Conservation (phyloP, 1,140 invertebrate species). For the Drosophila pseudoobscura region DNA sequence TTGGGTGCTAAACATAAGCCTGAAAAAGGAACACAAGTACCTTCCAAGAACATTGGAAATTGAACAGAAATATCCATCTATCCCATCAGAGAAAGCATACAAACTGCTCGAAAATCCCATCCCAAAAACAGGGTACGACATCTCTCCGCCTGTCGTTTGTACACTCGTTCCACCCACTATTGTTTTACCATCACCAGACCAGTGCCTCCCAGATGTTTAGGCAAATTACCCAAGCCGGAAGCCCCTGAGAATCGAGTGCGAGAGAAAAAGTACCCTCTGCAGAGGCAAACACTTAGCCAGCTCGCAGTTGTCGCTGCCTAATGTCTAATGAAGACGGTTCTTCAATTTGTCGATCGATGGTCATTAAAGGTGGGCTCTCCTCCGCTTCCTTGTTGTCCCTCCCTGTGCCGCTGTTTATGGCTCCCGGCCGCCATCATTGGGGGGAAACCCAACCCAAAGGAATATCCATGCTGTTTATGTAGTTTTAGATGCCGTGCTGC, state of each 20-base stretch:
- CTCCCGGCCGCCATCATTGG: not conserved
- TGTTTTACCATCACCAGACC: not conserved
- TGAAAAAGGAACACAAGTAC: no score
- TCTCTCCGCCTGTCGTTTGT: not conserved
- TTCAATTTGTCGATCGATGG: constrained; percentile 73
- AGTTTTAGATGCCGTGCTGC: constrained; percentile 22
- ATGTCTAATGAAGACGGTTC: constrained; percentile 73
- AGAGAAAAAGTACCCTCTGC: constrained; percentile 18
- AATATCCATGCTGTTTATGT: constrained; percentile 32
- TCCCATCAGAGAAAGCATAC: no score
- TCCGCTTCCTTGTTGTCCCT: constrained; percentile 1
- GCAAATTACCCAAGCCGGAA: constrained; percentile 38
- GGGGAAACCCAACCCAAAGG: not conserved
- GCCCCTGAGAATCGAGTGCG: constrained; percentile 10
- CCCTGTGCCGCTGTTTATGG: not conserved
- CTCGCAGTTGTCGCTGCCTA: constrained; percentile 21
- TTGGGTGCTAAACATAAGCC: no score
- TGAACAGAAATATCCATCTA: no score
- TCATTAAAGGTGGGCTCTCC: constrained; percentile 48
- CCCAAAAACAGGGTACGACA: no score
- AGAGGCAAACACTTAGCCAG: constrained; percentile 25
- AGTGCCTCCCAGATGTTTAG: constrained; percentile 24
- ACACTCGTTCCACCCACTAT: not conserved
- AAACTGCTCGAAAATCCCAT: no score
- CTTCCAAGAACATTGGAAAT: no score